Base-by-base conservation (phyloP, 2,797 vertebrate species). In the Lacerta agilis region DNA sequence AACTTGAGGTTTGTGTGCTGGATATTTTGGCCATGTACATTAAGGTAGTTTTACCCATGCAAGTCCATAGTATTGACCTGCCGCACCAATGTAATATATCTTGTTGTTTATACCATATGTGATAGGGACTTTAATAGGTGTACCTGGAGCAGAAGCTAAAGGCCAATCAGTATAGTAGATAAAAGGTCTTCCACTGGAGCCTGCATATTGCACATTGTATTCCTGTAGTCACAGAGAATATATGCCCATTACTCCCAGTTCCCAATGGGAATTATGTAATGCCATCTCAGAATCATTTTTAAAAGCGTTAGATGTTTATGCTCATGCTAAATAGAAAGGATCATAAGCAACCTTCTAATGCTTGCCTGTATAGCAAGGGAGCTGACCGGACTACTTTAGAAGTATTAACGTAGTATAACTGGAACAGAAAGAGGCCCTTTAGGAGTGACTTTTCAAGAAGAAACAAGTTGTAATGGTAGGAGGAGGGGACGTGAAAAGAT, bases 41-140 rank as follows among this genome's bases (percentile, higher is more conserved):
- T 69, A 61, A 58, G 49, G 61, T 61, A 78, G 72, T 27, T 61
- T 55, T 85, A 69, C 61, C 29, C 58, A 27, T 71, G 43, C 55
- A 73, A 86, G 72, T 83, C 66, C 75, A 45, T 86, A 61, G 69
- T 79, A 78, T 86, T 69, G 43, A 78, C 41, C n/a, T 79, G 81
- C 73, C 58, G 8, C 25, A 64, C 77, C 55, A 64, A 45, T 88
- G 82, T 79, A 84, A 79, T 78, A 20, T 71, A 58, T 83, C 64
- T 88, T 83, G 61, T 38, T 86, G 77, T 36, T 87, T 88, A 58
- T 15, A 64, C 33, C 71, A 67, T 49, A 81, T 85, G 41, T 73
- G 38, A 80, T 85, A 80, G 58, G 33, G 73, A 58, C 58, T 67
- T 29, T 41, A 78, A 82, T 78, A 78, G 20, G 20, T 58, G 27